These are phyloP conservation scores for Campylomormyrus numenius DNA, from an alignment of 2,113 vertebrate genomes.

Conservation along the genomic window DNA sequence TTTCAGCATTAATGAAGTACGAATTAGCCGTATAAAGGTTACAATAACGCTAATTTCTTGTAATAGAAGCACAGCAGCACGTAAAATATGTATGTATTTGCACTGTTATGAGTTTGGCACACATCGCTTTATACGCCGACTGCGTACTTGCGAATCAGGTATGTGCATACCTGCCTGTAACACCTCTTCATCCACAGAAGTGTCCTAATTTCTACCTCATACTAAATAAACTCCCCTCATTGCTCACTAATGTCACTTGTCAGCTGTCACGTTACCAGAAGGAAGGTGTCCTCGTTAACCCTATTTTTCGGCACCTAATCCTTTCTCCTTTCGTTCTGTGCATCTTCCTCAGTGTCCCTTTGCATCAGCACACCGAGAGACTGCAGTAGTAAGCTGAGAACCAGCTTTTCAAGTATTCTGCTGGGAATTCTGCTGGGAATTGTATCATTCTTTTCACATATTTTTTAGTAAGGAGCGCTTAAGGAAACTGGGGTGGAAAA, in stretches of 20 bases:
- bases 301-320: background rate
- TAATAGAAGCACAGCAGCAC: background rate
- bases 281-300: background rate
- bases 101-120: background rate
- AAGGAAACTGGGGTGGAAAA: background rate
- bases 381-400: background rate
- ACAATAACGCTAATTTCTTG: background rate
- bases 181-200: background rate
- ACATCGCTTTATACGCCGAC: background rate
- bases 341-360: background rate
- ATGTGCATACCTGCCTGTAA: background rate
- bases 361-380: background rate
- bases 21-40: background rate
- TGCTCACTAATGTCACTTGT: background rate
- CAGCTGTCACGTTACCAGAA: background rate
- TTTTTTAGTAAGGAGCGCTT: background rate
- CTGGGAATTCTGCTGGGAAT: background rate
- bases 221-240: background rate
- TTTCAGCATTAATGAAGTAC: background rate
- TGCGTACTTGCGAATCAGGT: background rate
- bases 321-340: background rate
- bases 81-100: background rate
- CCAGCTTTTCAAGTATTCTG: background rate
- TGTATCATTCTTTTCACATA: background rate
- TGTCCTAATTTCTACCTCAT: background rate